These are phyloP conservation scores for Boulengerochromis microlepis DNA, from an alignment of 2,113 vertebrate species.

Conservation along the genomic window DNA sequence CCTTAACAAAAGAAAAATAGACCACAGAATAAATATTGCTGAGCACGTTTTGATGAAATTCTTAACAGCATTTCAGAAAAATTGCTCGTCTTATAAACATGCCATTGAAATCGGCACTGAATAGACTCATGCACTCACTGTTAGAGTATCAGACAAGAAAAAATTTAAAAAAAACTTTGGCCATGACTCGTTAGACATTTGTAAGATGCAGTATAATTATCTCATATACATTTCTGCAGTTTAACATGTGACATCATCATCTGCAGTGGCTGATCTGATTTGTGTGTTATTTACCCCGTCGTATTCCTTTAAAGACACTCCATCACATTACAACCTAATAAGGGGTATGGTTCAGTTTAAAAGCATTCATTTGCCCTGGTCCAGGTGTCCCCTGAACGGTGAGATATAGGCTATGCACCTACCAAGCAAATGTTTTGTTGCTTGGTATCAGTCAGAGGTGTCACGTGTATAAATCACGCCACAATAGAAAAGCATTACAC, in stretches of 20 bases:
- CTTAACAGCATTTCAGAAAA: neutral
- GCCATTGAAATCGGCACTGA: rapidly evolving
- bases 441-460: neutral
- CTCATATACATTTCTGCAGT: neutral
- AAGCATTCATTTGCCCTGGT: neutral
- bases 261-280: neutral
- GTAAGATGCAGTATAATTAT: neutral
- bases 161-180: neutral
- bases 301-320: neutral
- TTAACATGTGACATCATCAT: neutral
- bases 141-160: neutral
- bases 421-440: neutral
- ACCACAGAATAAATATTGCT: neutral
- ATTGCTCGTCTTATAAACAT: neutral
- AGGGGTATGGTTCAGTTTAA: neutral
- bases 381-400: neutral
- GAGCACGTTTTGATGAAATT: neutral
- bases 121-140: no score
- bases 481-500: neutral
- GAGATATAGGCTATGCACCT: neutral
- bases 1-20: constrained; percentile 38
- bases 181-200: neutral
- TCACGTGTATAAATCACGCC: neutral
- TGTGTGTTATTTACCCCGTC: neutral
- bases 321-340: neutral